Evolutionary conservation across 2,797 vertebrate species (phyloP).

Genomic region (Lophius americanus): DNA sequence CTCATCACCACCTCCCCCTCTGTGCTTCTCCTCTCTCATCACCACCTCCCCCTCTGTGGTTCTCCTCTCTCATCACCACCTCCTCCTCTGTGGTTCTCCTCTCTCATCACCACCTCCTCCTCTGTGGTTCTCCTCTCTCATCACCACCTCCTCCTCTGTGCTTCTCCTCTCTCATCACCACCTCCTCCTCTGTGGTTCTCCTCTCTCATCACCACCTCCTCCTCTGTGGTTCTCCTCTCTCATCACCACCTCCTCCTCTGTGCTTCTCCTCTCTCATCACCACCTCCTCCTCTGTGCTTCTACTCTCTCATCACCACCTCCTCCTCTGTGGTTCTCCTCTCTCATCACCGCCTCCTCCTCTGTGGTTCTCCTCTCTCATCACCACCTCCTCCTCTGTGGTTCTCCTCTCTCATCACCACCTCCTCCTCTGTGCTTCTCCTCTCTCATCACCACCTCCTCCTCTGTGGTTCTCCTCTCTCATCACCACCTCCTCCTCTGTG

Average conservation of each 20-base stretch:
- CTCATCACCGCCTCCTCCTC: conserved; percentile 1
- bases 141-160: not conserved
- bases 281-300: conserved; percentile 5
- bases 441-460: conserved; percentile 7
- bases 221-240: too few relatives aligned
- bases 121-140: conserved; percentile 14
- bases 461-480: not conserved
- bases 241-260: not conserved
- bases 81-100: too few relatives aligned
- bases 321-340: too few relatives aligned
- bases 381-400: conserved; percentile 2
- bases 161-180: not conserved
- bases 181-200: conserved; percentile 8
- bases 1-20: conserved; percentile 8
- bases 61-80: too few relatives aligned
- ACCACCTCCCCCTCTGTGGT: conserved; percentile 8
- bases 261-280: not conserved
- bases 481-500: not conserved
- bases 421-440: too few relatives aligned
- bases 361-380: not conserved
- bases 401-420: conserved; percentile 3
- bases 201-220: too few relatives aligned
- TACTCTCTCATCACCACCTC: conserved; percentile 1
- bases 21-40: too few relatives aligned
- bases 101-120: conserved; percentile 11